Conservation (phyloP, 1,140 invertebrate species). For the Pseudomyrmex concolor region DNA sequence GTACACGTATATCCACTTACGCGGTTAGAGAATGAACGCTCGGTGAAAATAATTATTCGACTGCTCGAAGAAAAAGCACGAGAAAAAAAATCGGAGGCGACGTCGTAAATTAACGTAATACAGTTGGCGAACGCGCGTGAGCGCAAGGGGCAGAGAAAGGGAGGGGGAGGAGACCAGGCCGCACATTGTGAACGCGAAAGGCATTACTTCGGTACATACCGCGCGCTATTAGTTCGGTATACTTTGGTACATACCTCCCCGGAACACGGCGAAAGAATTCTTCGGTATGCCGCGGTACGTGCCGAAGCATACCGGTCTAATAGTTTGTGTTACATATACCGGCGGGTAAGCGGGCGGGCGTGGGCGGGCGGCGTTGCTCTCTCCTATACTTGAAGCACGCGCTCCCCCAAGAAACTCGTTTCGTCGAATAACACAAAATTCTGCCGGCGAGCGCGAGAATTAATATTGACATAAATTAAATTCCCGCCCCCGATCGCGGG, state of each 20-base stretch:
- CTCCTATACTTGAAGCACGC: slow-evolving; percentile 56
- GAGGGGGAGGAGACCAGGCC: neutral
- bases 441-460: slow-evolving; percentile 59
- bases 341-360: slow-evolving; percentile 5
- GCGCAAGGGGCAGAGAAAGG: neutral
- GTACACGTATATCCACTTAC: neutral
- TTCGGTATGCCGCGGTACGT: slow-evolving; percentile 61
- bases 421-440: slow-evolving; percentile 62
- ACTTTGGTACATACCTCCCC: slow-evolving; percentile 57
- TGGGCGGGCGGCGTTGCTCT: neutral
- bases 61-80: neutral
- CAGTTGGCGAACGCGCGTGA: slow-evolving; percentile 11
- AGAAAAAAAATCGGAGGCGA: slow-evolving; percentile 14
- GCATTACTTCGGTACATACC: slow-evolving; percentile 62
- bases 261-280: slow-evolving; percentile 59
- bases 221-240: slow-evolving; percentile 59
- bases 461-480: slow-evolving; percentile 63
- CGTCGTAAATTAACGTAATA: slow-evolving; percentile 51
- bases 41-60: slow-evolving; percentile 34
- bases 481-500: slow-evolving; percentile 44
- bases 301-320: slow-evolving; percentile 60
- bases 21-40: neutral
- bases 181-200: slow-evolving; percentile 58
- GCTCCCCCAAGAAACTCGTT: slow-evolving; percentile 55
- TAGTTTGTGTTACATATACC: slow-evolving; percentile 61